Evolutionary conservation across 2,797 vertebrate species (phyloP).

Genomic region (Gadopsis marmoratus): DNA sequence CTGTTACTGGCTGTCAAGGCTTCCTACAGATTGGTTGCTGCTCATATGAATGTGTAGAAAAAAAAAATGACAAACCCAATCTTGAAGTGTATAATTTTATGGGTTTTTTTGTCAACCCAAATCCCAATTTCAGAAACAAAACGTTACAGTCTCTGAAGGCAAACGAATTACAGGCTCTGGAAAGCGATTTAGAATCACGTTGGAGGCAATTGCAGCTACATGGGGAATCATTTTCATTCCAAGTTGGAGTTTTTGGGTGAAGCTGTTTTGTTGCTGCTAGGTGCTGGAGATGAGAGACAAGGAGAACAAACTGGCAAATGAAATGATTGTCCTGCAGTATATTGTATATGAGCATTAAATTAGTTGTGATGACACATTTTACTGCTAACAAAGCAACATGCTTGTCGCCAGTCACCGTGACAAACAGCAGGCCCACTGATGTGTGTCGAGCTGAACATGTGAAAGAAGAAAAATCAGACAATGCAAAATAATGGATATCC

Average conservation of each 20-base stretch:
- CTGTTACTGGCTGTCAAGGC: conserved; percentile 73
- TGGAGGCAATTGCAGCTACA: conserved; percentile 19
- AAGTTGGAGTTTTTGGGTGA: conserved; percentile 17
- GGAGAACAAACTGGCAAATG: conserved; percentile 15
- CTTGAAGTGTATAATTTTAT: conserved; percentile 50
- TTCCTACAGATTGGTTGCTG: conserved; percentile 70
- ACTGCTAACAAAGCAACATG: conserved; percentile 50
- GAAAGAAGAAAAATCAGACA: conserved; percentile 58
- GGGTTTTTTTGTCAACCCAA: conserved; percentile 39
- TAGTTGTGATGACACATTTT: conserved; percentile 51
- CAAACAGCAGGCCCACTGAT: conserved; percentile 49
- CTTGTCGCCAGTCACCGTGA: conserved; percentile 64
- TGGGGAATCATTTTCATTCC: conserved; percentile 10
- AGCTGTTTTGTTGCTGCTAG: conserved; percentile 13
- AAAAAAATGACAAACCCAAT: conserved; percentile 65
- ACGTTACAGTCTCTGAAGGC: conserved; percentile 31
- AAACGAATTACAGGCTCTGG: conserved; percentile 17
- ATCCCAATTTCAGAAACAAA: conserved; percentile 65
- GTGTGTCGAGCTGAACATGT: conserved; percentile 59
- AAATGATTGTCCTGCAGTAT: conserved; percentile 25
- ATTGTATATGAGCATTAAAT: conserved; percentile 53
- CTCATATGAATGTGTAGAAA: conserved; percentile 55
- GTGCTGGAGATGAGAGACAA: conserved; percentile 24
- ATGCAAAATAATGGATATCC: conserved; percentile 45
- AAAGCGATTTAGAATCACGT: conserved; percentile 24